Percentiles rank a stretch among this genome's conserved stretches.
These are phyloP conservation scores for Mergus octosetaceus DNA, from an alignment of 2,797 vertebrate species.

Conservation along the genomic window DNA sequence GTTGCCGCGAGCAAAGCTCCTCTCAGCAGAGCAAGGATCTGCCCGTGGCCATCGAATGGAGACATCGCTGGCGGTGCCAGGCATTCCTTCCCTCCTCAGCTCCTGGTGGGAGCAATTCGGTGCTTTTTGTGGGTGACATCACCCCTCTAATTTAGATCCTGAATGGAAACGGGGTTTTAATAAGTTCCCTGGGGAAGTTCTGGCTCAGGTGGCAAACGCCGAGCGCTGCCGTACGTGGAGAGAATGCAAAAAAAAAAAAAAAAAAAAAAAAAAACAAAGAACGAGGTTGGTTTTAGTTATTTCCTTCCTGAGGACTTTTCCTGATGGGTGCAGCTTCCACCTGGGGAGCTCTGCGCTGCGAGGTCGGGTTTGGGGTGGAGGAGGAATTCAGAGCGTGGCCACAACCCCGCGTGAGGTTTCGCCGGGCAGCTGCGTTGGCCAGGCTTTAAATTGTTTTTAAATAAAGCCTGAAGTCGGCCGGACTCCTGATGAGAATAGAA, in stretches of 20 bases:
- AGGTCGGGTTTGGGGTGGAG: accelerated
- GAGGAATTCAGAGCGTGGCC: neutral
- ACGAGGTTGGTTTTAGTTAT: neutral
- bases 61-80: neutral
- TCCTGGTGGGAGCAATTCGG: neutral
- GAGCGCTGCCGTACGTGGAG: neutral
- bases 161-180: neutral
- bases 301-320: neutral
- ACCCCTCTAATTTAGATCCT: neutral
- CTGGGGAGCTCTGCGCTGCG: accelerated
- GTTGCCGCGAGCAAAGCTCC: neutral
- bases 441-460: neutral
- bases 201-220: neutral
- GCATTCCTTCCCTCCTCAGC: neutral
- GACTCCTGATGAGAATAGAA: neutral
- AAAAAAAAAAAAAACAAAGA: no score
- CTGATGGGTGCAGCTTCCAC: neutral
- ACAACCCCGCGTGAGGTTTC: neutral
- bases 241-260: no score
- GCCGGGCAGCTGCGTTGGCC: neutral
- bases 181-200: neutral
- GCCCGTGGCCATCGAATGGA: neutral
- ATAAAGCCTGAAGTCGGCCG: neutral
- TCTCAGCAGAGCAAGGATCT: neutral
- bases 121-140: neutral